Conservation (phyloP, 2,113 vertebrate species). For the Rhynchomys soricoides region DNA sequence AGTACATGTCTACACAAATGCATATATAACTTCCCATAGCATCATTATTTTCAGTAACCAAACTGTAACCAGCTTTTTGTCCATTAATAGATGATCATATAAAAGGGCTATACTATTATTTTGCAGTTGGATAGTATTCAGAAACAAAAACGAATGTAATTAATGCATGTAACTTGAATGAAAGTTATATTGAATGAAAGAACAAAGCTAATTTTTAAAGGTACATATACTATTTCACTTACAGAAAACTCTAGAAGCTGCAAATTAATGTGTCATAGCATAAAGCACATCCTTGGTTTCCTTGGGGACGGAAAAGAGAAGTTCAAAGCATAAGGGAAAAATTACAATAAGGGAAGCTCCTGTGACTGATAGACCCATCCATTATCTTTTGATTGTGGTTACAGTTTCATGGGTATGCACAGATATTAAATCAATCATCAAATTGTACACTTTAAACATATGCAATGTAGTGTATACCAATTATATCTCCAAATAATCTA, state of each 20-base stretch:
- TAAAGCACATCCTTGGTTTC: conserved; percentile 26
- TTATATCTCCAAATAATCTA: background rate
- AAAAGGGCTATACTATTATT: background rate
- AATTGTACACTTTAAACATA: background rate
- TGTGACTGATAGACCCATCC: background rate
- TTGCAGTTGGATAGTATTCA: conserved; percentile 17
- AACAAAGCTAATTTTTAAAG: background rate
- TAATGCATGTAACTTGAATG: background rate
- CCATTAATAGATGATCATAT: conserved; percentile 24
- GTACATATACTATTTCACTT: conserved; percentile 24
- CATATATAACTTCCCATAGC: background rate
- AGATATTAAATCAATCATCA: conserved; percentile 15
- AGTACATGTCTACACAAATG: background rate
- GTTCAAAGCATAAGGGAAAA: background rate
- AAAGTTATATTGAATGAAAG: conserved; percentile 31
- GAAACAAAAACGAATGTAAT: conserved; percentile 20
- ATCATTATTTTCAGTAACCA: conserved; percentile 20
- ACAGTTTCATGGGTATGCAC: background rate
- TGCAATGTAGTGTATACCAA: background rate
- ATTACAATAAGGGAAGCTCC: conserved; percentile 18
- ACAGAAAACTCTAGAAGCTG: conserved; percentile 44
- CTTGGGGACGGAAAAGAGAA: background rate
- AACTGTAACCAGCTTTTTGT: background rate
- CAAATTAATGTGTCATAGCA: background rate
- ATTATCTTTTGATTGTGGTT: conserved; percentile 18